A percentile compares a stretch with the other conserved stretches of the same genome.
These are phyloP conservation scores for Luperina nickerlii DNA, from an alignment of 2,888 invertebrate species.

Conservation along the genomic window DNA sequence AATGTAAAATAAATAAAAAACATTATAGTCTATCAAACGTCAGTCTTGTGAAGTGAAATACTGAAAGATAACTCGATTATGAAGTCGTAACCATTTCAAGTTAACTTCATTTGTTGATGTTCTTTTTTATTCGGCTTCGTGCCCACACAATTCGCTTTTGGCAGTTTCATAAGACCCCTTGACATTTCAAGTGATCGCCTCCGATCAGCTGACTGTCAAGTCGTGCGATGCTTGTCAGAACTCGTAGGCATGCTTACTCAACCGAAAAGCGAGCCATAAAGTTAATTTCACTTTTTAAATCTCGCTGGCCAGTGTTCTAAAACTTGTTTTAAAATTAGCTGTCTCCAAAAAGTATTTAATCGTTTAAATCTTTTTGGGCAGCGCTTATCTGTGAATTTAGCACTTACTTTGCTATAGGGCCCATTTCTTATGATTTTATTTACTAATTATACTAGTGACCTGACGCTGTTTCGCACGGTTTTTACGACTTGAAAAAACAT, in stretches of 20 bases:
- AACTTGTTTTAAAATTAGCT: conserved; percentile 57
- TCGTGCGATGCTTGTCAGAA: conserved; percentile 48
- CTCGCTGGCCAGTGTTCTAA: conserved; percentile 40
- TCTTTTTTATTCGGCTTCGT: conserved; percentile 13
- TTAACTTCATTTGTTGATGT: background rate
- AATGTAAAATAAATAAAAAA: too few species aligned
- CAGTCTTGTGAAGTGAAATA: conserved; percentile 9
- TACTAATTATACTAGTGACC: background rate
- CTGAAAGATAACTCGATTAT: conserved; percentile 24
- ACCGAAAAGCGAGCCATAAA: conserved; percentile 53
- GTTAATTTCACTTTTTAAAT: conserved; percentile 66
- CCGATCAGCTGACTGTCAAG: conserved; percentile 65
- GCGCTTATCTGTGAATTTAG: conserved; percentile 27
- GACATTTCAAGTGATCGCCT: conserved; percentile 60
- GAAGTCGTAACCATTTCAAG: conserved; percentile 13
- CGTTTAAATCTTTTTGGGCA: conserved; percentile 35
- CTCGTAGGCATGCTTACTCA: conserved; percentile 42
- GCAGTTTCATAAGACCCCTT: conserved; percentile 48
- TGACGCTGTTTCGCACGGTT: background rate
- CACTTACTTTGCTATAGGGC: conserved; percentile 5
- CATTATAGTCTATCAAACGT: conserved; percentile 11
- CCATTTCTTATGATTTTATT: conserved; percentile 26
- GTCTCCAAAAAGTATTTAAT: conserved; percentile 25
- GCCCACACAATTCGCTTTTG: conserved; percentile 21
- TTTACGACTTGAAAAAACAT: background rate